A percentile compares a stretch with the other conserved stretches of the same genome.
These are phyloP conservation scores for Megalopta genalis DNA, from an alignment of 1,140 invertebrate species.

Conservation along the genomic window DNA sequence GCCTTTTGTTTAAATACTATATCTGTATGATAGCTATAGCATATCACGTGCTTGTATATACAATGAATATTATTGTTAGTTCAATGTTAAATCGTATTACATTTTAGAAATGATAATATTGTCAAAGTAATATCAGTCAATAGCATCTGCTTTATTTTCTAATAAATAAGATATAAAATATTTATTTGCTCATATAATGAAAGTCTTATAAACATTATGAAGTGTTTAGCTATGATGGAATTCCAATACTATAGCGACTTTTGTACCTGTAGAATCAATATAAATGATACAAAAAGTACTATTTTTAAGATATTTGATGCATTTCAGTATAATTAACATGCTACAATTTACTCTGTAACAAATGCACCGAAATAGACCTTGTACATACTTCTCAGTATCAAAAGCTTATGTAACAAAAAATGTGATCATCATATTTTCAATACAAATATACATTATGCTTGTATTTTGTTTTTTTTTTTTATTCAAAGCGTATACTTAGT, in stretches of 20 bases:
- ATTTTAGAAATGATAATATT: conserved; percentile 25
- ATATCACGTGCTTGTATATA: conserved; percentile 15
- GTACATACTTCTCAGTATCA: neutral
- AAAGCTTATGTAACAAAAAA: neutral
- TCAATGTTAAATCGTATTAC: conserved; percentile 8
- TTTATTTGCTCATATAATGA: neutral
- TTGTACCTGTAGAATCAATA: conserved; percentile 12
- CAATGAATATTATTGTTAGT: conserved; percentile 21
- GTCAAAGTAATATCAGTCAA: conserved; percentile 1
- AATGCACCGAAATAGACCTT: neutral
- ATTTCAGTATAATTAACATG: neutral
- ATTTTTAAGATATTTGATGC: neutral
- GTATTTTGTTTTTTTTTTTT: neutral
- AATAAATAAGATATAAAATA: conserved; percentile 8
- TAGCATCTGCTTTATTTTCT: conserved; percentile 2
- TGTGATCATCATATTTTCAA: conserved; percentile 15
- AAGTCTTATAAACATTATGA: conserved; percentile 1
- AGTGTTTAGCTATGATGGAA: neutral
- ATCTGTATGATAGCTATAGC: neutral
- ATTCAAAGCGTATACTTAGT: conserved; percentile 27
- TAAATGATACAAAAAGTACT: neutral
- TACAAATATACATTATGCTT: conserved; percentile 14
- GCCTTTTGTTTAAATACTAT: conserved; percentile 9
- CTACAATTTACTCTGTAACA: neutral
- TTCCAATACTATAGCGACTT: neutral